Base-by-base conservation (phyloP, 2,113 vertebrate genomes). In the Orycteropus afer region DNA sequence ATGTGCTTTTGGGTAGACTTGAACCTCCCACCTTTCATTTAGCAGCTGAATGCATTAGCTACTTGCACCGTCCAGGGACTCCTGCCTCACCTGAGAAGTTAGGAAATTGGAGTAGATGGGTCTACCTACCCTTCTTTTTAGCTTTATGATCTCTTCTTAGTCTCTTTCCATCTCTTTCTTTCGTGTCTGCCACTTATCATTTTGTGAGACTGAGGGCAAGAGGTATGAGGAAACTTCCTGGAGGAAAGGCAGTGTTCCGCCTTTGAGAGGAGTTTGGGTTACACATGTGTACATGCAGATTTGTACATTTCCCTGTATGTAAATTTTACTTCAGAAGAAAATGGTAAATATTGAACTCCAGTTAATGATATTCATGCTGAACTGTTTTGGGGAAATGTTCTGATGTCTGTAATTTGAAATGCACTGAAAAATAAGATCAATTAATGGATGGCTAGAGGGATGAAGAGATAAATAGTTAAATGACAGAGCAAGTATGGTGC, bases 321-420 rank as follows among this genome's bases (percentile, higher is more conserved):
- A 37, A n/a, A 45, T 93, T 91, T 86, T 82, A 40, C 32, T 80
- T 67, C 3, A 10, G 47, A 85, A 84, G 34, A 63, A 40, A 59
- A 80, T 34, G 82, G 15, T 29, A 95, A 73, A 85, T 74, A 77
- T 34, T 91, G 45, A 76, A 69, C 22, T 81, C 73, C 87, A 73
- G 47, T n/a, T 74, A 91, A 61, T 80, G 77, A 90, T 65, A 86
- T 18, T 22, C 17, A 61, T 69, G 32, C 73, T 65, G 29, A 93
- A 88, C 5, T 93, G 63, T 95, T 84, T 86, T 27, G 11, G 27
- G 13, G 8, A 53, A 81, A 13, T 71, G 22, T 86, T 77, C 18
- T 45, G 40, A 63, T 85, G 17, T 69, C 57, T 93, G 5, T 88
- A 85, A 47, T 85, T 78, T 91, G 82, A 91, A 86, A 78, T 86